Evolutionary conservation across 2,113 vertebrate species (phyloP).

Genomic region (Bungarus multicinctus): DNA sequence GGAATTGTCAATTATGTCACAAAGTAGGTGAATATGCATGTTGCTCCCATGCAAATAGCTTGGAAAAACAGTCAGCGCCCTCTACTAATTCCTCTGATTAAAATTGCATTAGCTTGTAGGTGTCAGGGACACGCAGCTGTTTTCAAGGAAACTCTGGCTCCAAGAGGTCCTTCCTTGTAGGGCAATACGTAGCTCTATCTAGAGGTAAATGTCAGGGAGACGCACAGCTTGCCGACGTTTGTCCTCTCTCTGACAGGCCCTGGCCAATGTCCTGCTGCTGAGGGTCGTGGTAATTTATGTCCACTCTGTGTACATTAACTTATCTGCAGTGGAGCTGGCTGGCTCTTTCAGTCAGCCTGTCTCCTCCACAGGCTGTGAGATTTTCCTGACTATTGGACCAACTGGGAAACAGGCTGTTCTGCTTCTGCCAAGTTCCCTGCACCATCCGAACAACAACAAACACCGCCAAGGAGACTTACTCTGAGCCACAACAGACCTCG

Average conservation of each 20-base stretch:
- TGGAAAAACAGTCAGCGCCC: constrained; percentile 61
- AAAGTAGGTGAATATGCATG: constrained; percentile 25
- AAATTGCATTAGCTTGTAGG: constrained; percentile 74
- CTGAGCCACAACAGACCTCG: constrained; percentile 67
- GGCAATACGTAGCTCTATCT: constrained; percentile 68
- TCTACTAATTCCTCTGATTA: constrained; percentile 73
- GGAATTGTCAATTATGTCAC: constrained; percentile 34
- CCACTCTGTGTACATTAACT: constrained; percentile 94
- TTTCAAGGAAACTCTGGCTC: constrained; percentile 86
- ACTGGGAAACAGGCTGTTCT: constrained; percentile 72
- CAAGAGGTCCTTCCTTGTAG: constrained; percentile 71
- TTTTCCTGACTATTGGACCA: constrained; percentile 83
- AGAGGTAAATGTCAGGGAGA: constrained; percentile 73
- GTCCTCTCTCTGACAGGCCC: constrained; percentile 96
- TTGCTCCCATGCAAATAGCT: constrained; percentile 45
- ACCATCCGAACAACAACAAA: constrained; percentile 79
- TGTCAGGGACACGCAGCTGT: constrained; percentile 77
- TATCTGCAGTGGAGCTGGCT: constrained; percentile 96
- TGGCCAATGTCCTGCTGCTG: constrained; percentile 98
- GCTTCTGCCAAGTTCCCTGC: constrained; percentile 79
- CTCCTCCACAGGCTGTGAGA: constrained; percentile 88
- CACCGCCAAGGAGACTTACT: constrained; percentile 70
- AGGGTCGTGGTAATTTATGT: constrained; percentile 97
- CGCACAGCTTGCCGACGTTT: constrained; percentile 78
- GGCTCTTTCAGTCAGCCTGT: constrained; percentile 93